phyloP scores from a whole-genome alignment of 2,888 invertebrate genomes.

The Rhingia rostrata region DNA sequence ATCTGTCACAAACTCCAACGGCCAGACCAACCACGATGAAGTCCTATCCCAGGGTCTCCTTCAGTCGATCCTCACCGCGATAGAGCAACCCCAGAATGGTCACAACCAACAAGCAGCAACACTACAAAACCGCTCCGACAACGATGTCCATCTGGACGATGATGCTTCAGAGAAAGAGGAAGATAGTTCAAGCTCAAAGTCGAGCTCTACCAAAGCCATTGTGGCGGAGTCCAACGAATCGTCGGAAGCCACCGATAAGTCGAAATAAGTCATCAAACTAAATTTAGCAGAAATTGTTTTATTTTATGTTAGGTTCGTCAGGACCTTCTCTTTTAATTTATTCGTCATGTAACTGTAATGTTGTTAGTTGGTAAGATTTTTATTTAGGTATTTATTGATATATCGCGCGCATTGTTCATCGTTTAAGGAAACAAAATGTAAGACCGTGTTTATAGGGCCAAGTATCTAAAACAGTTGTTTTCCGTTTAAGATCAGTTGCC shows the following conservation, averaged over 20 bases:
- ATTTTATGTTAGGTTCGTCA: conserved; percentile 2
- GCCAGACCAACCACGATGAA: conserved; percentile 87
- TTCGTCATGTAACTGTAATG: conserved; percentile 32
- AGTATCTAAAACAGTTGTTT: conserved; percentile 40
- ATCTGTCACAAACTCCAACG: conserved; percentile 76
- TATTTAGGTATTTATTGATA: conserved; percentile 65
- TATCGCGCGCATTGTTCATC: conserved; percentile 23
- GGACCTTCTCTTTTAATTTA: conserved; percentile 54
- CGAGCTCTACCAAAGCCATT: conserved; percentile 45
- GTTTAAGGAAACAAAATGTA: conserved; percentile 16
- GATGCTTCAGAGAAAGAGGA: conserved; percentile 62
- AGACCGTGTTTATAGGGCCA: conserved; percentile 21
- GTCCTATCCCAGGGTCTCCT: conserved; percentile 90
- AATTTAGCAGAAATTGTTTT: conserved; percentile 45
- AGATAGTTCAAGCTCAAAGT: not conserved
- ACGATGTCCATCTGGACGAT: conserved; percentile 72
- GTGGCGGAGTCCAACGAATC: conserved; percentile 57
- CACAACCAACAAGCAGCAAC: conserved; percentile 40
- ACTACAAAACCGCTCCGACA: conserved; percentile 79
- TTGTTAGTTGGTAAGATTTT: conserved; percentile 47
- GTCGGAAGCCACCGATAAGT: conserved; percentile 42
- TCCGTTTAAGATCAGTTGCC: conserved; percentile 64
- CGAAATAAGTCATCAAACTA: conserved; percentile 35
- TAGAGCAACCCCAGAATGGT: conserved; percentile 87
- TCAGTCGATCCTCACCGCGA: conserved; percentile 91